phyloP scores from a whole-genome alignment of 1,140 invertebrate genomes.

The Thaumatotibia leucotreta region DNA sequence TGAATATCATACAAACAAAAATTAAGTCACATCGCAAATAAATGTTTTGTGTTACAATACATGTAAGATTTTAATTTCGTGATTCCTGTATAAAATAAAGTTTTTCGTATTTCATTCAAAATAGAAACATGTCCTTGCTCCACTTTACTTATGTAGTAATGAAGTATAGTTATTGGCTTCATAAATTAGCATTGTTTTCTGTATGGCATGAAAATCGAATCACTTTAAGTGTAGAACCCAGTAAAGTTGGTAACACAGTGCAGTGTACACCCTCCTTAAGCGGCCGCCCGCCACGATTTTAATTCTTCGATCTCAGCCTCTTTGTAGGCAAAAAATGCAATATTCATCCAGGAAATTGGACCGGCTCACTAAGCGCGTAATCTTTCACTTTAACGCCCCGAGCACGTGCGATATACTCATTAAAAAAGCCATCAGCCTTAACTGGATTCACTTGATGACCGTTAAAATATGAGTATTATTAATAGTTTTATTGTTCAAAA shows the following conservation, averaged over 20 bases:
- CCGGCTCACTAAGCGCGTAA: neutral
- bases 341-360: slow-evolving; percentile 3
- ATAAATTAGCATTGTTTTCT: too few relatives aligned
- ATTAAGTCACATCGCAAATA: too few relatives aligned
- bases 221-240: too few relatives aligned
- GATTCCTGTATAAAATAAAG: too few relatives aligned
- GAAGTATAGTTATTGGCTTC: too few relatives aligned
- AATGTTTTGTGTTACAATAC: too few relatives aligned
- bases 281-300: neutral
- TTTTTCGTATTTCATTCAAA: too few relatives aligned
- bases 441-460: neutral
- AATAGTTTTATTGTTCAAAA: neutral
- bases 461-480: neutral
- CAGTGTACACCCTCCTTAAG: neutral
- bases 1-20: too few relatives aligned
- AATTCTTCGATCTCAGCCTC: slow-evolving; percentile 2
- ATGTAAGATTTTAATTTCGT: too few relatives aligned
- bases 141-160: too few relatives aligned
- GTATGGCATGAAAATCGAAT: too few relatives aligned
- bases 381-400: neutral
- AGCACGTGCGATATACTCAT: neutral
- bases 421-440: neutral
- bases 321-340: neutral
- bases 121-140: too few relatives aligned
- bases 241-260: neutral